Evolutionary conservation across 2,797 vertebrate species (phyloP).

Genomic region (Catostomus latipinnis): DNA sequence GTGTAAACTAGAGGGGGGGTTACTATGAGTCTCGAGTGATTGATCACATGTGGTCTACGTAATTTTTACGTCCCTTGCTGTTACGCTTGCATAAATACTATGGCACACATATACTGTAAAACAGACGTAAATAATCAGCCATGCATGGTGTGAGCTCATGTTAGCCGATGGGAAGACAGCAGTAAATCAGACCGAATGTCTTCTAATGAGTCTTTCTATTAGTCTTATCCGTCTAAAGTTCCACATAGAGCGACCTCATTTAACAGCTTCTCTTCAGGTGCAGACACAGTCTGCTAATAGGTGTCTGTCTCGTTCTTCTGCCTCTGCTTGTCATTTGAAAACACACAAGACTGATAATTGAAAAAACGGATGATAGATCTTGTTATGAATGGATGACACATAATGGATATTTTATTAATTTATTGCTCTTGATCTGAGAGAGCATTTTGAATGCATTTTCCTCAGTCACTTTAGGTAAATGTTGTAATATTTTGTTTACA

Average conservation of each 20-base stretch:
- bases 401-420: constrained; percentile 4
- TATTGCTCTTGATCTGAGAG: background rate
- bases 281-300: constrained; percentile 20
- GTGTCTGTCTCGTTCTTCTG: constrained; percentile 17
- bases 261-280: constrained; percentile 35
- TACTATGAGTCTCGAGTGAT: too few species aligned
- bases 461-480: constrained; percentile 3
- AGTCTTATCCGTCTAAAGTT: constrained; percentile 1
- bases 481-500: background rate
- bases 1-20: too few species aligned
- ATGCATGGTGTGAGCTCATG: background rate
- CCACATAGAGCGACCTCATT: constrained; percentile 10
- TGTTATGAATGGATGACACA: background rate
- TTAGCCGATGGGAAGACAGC: constrained; percentile 27
- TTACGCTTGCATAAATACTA: background rate
- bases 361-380: background rate
- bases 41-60: too few species aligned
- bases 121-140: constrained; percentile 29
- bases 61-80: too few species aligned
- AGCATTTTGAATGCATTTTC: background rate
- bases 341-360: constrained; percentile 9
- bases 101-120: background rate
- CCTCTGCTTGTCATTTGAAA: constrained; percentile 30
- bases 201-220: constrained; percentile 19
- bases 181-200: constrained; percentile 34